These are phyloP conservation scores for Natrix natrix DNA, from an alignment of 2,797 vertebrate genomes.

Conservation along the genomic window DNA sequence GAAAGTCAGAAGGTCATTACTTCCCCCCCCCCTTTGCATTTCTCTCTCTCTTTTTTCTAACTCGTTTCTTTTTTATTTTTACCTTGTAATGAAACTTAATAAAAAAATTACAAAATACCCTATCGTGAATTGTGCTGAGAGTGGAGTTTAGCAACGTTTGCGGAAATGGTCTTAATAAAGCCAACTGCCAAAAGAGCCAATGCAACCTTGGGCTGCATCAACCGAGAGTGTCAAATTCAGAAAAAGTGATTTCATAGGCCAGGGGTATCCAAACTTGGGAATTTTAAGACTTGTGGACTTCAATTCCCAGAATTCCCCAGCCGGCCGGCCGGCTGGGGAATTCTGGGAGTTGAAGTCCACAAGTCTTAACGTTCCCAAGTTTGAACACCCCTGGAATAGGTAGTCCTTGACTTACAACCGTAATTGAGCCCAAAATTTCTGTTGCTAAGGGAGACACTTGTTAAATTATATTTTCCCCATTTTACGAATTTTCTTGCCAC, in stretches of 20 bases:
- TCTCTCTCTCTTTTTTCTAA: not conserved
- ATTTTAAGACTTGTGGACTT: no score
- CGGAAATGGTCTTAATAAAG: not conserved
- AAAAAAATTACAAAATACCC: not conserved
- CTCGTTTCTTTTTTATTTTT: not conserved
- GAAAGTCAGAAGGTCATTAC: not conserved
- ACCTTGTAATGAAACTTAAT: not conserved
- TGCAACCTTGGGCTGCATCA: not conserved
- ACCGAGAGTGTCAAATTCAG: not conserved
- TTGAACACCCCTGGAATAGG: no score
- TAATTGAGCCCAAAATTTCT: not conserved
- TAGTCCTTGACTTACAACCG: not conserved
- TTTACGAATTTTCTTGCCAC: not conserved
- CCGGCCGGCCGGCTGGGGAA: no score
- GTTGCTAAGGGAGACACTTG: not conserved
- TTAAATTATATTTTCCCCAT: not conserved
- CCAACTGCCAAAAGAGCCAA: not conserved
- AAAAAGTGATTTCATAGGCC: not conserved
- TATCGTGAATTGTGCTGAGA: not conserved
- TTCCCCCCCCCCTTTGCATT: not conserved
- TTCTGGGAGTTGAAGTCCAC: no score
- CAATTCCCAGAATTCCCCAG: no score
- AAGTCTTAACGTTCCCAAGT: no score
- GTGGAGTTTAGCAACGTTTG: not conserved
- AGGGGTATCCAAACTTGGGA: no score